Conservation (phyloP, 2,888 invertebrate species). For the Nasonia oneida region DNA sequence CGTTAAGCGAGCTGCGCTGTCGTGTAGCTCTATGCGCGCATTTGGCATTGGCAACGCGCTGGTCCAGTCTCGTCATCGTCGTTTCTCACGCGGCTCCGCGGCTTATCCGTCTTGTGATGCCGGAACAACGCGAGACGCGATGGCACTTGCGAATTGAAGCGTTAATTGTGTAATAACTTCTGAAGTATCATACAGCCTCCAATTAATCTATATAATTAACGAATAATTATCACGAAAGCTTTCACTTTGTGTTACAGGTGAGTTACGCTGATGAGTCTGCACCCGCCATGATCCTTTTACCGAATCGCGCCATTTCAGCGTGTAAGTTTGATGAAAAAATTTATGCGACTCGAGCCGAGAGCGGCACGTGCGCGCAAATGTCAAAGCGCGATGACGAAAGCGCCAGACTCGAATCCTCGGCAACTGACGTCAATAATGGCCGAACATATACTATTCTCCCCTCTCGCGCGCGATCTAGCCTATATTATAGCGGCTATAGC, state of each 20-base stretch:
- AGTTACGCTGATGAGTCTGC: neutral
- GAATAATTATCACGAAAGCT: neutral
- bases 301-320: neutral
- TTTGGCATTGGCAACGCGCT: slow-evolving; percentile 39
- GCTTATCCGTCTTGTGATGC: neutral
- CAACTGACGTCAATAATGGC: slow-evolving; percentile 49
- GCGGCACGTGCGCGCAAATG: slow-evolving; percentile 22
- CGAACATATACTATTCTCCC: neutral
- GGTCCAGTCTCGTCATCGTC: slow-evolving; percentile 15
- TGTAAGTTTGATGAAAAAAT: neutral
- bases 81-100: neutral
- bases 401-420: slow-evolving; percentile 25
- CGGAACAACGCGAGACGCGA: neutral
- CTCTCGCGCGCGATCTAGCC: neutral
- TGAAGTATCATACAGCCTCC: neutral
- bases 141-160: neutral
- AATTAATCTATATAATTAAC: neutral
- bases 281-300: neutral
- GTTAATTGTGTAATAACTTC: neutral
- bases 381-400: slow-evolving; percentile 41
- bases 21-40: slow-evolving; percentile 13
- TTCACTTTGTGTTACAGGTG: neutral
- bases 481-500: neutral
- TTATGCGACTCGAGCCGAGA: neutral
- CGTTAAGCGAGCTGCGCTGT: neutral